Conservation (phyloP, 1,140 invertebrate species). For the Triops cancriformis region DNA sequence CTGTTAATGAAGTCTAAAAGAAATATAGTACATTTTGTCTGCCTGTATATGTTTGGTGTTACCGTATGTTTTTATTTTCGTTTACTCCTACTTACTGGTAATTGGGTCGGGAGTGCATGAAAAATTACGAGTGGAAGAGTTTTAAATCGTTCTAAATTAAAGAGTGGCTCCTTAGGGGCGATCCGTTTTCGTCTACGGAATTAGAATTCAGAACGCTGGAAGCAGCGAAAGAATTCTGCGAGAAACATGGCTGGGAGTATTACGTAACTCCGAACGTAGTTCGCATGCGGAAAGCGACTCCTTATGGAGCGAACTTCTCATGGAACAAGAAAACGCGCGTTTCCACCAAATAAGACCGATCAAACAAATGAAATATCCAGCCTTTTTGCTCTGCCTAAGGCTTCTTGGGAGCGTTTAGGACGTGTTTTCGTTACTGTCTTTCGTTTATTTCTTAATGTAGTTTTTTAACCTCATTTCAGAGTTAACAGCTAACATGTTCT, state of each 20-base stretch:
- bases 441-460: neutral
- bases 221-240: slow-evolving; percentile 14
- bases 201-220: slow-evolving; percentile 16
- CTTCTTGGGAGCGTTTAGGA: neutral
- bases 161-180: neutral
- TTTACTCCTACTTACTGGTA: too few relatives aligned
- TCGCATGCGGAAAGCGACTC: slow-evolving; percentile 42
- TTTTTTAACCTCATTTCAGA: too few relatives aligned
- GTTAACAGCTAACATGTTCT: too few relatives aligned
- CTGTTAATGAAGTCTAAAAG: neutral
- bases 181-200: neutral
- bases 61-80: neutral
- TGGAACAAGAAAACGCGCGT: slow-evolving; percentile 93
- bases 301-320: slow-evolving; percentile 64
- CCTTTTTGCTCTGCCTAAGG: too few relatives aligned
- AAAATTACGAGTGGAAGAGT: neutral
- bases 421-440: neutral
- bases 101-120: neutral
- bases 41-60: neutral
- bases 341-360: slow-evolving; percentile 80
- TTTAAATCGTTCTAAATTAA: neutral
- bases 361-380: too few relatives aligned
- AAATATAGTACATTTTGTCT: slow-evolving; percentile 14
- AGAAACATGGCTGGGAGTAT: slow-evolving; percentile 43
- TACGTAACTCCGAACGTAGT: slow-evolving; percentile 45